Percentiles rank a stretch among this genome's conserved stretches.
These are phyloP conservation scores for Cryptomyrus ogoouensis DNA, from an alignment of 2,113 vertebrate genomes.

Conservation along the genomic window DNA sequence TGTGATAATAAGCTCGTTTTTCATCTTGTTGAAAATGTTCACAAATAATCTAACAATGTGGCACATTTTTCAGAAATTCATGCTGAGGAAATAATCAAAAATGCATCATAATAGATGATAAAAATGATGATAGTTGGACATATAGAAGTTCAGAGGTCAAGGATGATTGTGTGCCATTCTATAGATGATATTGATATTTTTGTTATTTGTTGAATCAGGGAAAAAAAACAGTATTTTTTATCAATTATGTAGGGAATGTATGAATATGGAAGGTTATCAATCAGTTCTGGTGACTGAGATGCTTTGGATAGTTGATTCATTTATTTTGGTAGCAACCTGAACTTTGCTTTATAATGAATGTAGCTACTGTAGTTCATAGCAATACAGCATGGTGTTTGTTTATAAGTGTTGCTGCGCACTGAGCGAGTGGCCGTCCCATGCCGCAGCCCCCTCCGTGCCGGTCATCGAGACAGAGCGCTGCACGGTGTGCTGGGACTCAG, in stretches of 20 bases:
- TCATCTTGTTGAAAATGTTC: neutral
- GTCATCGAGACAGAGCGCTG: conserved; percentile 73
- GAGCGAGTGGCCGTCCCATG: neutral
- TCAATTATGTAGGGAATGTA: neutral
- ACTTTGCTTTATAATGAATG: neutral
- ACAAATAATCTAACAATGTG: neutral
- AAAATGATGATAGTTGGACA: neutral
- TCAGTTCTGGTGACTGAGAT: neutral
- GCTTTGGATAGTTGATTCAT: neutral
- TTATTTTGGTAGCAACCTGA: neutral
- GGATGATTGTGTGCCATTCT: neutral
- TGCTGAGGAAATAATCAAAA: neutral
- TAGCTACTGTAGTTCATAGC: neutral
- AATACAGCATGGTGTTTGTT: neutral
- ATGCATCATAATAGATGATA: neutral
- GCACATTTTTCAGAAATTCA: neutral
- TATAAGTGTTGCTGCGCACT: neutral
- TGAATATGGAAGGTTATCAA: neutral
- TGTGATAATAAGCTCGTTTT: neutral
- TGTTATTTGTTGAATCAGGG: neutral
- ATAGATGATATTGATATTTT: neutral
- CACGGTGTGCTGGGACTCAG: conserved; percentile 78
- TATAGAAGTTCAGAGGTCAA: neutral
- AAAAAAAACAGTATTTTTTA: neutral
- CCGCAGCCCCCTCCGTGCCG: conserved; percentile 77